A percentile compares a stretch with the other conserved stretches of the same genome.
These are phyloP conservation scores for Tympanoctomys barrerae DNA, from an alignment of 2,797 vertebrate genomes.

Conservation along the genomic window DNA sequence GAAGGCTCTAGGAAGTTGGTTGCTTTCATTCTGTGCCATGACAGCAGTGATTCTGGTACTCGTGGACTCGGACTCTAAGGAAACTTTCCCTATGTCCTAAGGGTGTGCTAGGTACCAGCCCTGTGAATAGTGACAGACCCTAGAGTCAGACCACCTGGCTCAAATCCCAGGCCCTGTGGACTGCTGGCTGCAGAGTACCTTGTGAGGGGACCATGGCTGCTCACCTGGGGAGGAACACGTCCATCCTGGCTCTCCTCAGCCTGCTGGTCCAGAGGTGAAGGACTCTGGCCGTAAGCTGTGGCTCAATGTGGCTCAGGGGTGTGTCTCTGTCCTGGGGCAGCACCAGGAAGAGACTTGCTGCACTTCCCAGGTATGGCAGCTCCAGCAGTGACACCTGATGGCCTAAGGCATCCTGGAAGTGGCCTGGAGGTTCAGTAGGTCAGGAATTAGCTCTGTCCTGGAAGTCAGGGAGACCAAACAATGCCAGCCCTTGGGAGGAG, in stretches of 20 bases:
- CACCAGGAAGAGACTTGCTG: slow-evolving; percentile 92
- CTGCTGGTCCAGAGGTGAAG: slow-evolving; percentile 90
- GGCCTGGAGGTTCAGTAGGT: slow-evolving; percentile 87
- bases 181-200: background rate
- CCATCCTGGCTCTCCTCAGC: slow-evolving; percentile 92
- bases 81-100: background rate
- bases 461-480: background rate
- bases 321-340: slow-evolving; percentile 91
- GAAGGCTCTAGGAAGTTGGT: background rate
- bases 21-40: background rate
- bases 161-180: background rate
- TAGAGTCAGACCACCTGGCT: background rate
- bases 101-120: background rate
- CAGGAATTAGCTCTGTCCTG: background rate
- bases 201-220: background rate
- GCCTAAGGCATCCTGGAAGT: slow-evolving; percentile 90
- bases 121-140: background rate
- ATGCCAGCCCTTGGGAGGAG: background rate
- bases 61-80: background rate
- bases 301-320: slow-evolving; percentile 89
- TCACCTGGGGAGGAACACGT: slow-evolving; percentile 95
- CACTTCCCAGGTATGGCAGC: slow-evolving; percentile 91
- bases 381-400: slow-evolving; percentile 92
- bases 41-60: background rate
- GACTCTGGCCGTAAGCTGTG: slow-evolving; percentile 90